A percentile compares a stretch with the other conserved stretches of the same genome.
Conservation (phyloP, 2,888 invertebrate species). For the Ichneumoninae sp. region DNA sequence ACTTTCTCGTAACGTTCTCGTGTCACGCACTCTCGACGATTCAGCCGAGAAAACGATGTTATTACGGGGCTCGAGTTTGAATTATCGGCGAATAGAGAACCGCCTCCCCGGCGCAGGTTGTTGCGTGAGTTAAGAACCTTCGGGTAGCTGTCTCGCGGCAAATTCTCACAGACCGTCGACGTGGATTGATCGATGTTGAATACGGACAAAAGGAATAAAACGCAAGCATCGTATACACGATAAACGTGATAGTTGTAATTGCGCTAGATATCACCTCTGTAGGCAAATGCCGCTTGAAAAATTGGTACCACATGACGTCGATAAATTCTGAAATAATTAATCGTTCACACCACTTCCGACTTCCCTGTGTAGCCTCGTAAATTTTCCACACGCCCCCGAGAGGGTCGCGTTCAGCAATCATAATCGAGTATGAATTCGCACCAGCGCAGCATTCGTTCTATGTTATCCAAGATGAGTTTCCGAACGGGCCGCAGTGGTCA, state of each 20-base stretch:
- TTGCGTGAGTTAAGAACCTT: slow-evolving; percentile 13
- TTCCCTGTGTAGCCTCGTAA: background rate
- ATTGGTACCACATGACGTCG: background rate
- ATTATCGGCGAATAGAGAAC: background rate
- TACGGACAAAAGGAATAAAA: background rate
- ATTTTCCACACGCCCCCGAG: background rate
- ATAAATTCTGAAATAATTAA: background rate
- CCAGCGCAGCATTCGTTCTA: no score
- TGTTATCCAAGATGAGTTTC: no score
- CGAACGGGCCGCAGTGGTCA: background rate
- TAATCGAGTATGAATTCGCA: no score
- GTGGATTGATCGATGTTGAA: background rate
- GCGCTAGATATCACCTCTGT: background rate
- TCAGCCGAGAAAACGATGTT: background rate
- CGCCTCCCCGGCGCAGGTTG: background rate
- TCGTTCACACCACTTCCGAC: background rate
- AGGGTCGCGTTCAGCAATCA: background rate
- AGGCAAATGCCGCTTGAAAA: background rate
- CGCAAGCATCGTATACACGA: background rate
- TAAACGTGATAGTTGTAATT: background rate
- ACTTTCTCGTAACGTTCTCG: background rate
- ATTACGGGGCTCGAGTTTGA: background rate
- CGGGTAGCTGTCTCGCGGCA: background rate
- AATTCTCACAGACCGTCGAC: slow-evolving; percentile 6
- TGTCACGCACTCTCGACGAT: slow-evolving; percentile 13